phyloP scores from a whole-genome alignment of 2,113 vertebrate genomes.

The rat (Rattus norvegicus) region GRCr8 NC_086021.1:178013501-178014000 shows the following conservation, averaged over 20 bases:
- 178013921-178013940: neutral
- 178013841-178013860: too few species aligned
- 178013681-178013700: neutral
- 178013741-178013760: too few species aligned
- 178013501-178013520: constrained; percentile 79
- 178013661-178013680: neutral
- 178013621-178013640: too few species aligned
- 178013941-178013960: neutral
- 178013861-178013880: neutral
- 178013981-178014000: neutral
- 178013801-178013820: too few species aligned
- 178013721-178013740: neutral
- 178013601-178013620: neutral
- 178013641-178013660: neutral
- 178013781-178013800: too few species aligned
- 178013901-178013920: neutral
- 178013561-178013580: neutral
- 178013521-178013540: constrained; percentile 68
- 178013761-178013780: too few species aligned
- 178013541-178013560: constrained; percentile 63
- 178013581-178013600: neutral
- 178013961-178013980: neutral
- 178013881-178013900: neutral
- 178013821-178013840: too few species aligned
- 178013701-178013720: neutral